Evolutionary conservation across 2,113 vertebrate species (phyloP).

Genomic region (Nothoprocta pentlandii): DNA sequence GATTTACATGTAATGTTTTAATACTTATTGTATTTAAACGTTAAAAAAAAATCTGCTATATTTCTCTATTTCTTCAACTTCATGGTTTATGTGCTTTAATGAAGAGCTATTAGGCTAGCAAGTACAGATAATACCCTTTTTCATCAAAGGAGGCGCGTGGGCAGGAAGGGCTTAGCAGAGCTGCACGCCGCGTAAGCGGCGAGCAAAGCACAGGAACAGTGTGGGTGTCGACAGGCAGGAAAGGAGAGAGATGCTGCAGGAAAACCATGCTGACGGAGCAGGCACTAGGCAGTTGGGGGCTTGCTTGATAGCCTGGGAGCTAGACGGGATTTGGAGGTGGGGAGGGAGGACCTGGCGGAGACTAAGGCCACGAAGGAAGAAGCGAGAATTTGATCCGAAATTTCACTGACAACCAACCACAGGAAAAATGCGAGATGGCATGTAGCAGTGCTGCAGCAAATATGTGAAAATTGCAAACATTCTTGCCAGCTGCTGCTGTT

Average conservation of each 20-base stretch:
- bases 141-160: not conserved
- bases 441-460: slow-evolving; percentile 67
- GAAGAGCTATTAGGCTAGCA: not conserved
- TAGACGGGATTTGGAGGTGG: not conserved
- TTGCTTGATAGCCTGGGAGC: not conserved
- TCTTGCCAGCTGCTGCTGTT: slow-evolving; percentile 80
- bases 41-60: slow-evolving; percentile 1
- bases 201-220: not conserved
- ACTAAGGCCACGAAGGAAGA: not conserved
- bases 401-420: slow-evolving; percentile 41
- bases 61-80: not conserved
- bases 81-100: not conserved
- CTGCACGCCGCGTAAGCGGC: not conserved
- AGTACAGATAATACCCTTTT: not conserved
- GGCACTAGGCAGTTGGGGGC: not conserved
- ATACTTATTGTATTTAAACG: not conserved
- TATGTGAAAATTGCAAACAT: slow-evolving; percentile 74
- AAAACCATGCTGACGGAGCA: not conserved
- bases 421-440: slow-evolving; percentile 73
- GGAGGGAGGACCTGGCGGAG: not conserved
- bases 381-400: slow-evolving; percentile 38
- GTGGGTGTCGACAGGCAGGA: not conserved
- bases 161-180: slow-evolving; percentile 9
- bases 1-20: not conserved
- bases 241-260: not conserved